Evolutionary conservation across 2,113 vertebrate genomes (phyloP).

Genomic region (Gila orcuttii): DNA sequence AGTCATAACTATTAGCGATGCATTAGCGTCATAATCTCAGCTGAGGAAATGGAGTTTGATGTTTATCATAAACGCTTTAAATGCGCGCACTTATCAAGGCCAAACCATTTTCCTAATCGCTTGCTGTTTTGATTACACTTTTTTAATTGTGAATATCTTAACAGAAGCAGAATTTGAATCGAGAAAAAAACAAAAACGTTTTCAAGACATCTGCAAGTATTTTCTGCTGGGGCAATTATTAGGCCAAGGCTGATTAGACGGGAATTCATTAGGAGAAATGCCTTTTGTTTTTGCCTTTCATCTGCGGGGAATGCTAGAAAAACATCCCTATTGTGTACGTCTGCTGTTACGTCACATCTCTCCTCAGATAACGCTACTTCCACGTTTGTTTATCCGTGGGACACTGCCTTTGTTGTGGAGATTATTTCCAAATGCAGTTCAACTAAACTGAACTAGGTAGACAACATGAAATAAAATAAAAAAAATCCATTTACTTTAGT

Average conservation of each 20-base stretch:
- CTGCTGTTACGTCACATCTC: constrained; percentile 53
- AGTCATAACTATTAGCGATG: constrained; percentile 43
- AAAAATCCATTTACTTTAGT: not conserved
- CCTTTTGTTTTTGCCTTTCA: constrained; percentile 50
- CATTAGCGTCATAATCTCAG: constrained; percentile 51
- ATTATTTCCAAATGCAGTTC: constrained; percentile 1
- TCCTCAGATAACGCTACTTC: constrained; percentile 42
- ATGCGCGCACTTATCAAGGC: constrained; percentile 49
- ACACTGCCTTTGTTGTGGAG: constrained; percentile 30
- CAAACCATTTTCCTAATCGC: constrained; percentile 57
- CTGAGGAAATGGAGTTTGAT: constrained; percentile 59
- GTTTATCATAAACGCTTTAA: constrained; percentile 57
- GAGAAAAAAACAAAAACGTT: constrained; percentile 32
- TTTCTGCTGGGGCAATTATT: constrained; percentile 59
- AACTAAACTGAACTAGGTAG: not conserved
- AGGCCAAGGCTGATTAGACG: constrained; percentile 61
- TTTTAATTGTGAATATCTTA: constrained; percentile 62
- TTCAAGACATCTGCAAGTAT: constrained; percentile 63
- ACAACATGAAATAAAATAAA: not conserved
- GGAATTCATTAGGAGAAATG: constrained; percentile 61
- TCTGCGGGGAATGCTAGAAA: constrained; percentile 27
- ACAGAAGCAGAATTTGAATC: constrained; percentile 44
- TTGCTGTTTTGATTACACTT: constrained; percentile 53
- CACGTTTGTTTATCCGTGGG: constrained; percentile 15
- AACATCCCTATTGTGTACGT: constrained; percentile 30